Evolutionary conservation across 2,888 invertebrate genomes (phyloP).

Genomic region (Escarpia spicata): DNA sequence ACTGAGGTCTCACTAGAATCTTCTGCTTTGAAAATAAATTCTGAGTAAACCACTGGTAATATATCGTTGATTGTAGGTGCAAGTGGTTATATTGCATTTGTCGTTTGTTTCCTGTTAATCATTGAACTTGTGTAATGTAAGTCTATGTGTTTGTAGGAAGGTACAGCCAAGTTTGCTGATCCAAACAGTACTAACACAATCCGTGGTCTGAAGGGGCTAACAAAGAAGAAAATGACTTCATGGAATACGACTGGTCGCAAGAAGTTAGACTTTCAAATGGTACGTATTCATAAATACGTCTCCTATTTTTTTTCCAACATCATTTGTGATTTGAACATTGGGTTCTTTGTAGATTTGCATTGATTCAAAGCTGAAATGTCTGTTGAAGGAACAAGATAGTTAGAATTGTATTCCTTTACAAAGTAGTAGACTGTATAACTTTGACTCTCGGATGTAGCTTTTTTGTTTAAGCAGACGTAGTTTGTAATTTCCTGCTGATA

Average conservation of each 20-base stretch:
- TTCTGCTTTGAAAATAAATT: too few relatives aligned
- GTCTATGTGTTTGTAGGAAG: constrained; percentile 66
- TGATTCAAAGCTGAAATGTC: not conserved
- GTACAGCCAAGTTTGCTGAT: constrained; percentile 97
- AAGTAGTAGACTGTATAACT: not conserved
- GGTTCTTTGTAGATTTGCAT: not conserved
- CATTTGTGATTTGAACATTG: not conserved
- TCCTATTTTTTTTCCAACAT: not conserved
- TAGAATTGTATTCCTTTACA: not conserved
- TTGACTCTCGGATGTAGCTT: not conserved
- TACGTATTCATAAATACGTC: not conserved
- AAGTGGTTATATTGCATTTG: not conserved
- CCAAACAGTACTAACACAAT: constrained; percentile 73
- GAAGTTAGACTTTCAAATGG: constrained; percentile 2
- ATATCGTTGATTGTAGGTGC: too few relatives aligned
- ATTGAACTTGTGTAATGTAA: not conserved
- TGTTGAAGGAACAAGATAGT: not conserved
- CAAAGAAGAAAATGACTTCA: not conserved
- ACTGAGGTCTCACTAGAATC: too few relatives aligned
- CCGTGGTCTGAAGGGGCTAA: constrained; percentile 31
- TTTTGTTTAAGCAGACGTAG: not conserved
- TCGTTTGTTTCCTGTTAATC: not conserved
- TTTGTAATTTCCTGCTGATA: not conserved
- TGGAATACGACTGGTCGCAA: not conserved
- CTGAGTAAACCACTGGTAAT: too few relatives aligned